Evolutionary conservation across 1,140 invertebrate genomes (phyloP).

Genomic region (Psilanteris sp.): DNA sequence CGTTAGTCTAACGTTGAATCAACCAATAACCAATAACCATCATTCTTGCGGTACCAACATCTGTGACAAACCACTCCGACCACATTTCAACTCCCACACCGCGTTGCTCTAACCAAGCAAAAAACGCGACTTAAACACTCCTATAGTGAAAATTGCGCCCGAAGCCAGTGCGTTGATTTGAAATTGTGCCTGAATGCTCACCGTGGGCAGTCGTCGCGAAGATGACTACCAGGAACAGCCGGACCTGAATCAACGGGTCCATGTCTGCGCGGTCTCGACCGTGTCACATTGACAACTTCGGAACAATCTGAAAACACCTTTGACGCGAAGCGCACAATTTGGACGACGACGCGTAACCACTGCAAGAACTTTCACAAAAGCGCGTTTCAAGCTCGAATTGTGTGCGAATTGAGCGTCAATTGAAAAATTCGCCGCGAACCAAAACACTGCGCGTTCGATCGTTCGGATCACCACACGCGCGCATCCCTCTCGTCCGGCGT

Average conservation of each 20-base stretch:
- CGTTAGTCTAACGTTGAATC: no score
- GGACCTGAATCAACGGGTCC: slow-evolving; percentile 68
- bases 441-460: slow-evolving; percentile 38
- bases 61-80: no score
- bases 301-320: slow-evolving; percentile 15
- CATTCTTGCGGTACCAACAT: no score
- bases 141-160: no score
- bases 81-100: no score
- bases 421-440: slow-evolving; percentile 1
- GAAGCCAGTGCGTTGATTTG: no score
- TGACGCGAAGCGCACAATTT: slow-evolving; percentile 26
- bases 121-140: no score
- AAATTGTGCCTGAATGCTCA: slow-evolving; percentile 11
- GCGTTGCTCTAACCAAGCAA: no score
- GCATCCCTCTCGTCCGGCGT: slow-evolving; percentile 47
- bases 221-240: slow-evolving; percentile 68
- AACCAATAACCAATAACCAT: no score
- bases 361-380: slow-evolving; percentile 57
- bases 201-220: slow-evolving; percentile 67
- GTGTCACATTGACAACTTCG: slow-evolving; percentile 68
- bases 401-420: slow-evolving; percentile 15
- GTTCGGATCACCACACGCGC: slow-evolving; percentile 43
- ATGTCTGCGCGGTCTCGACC: slow-evolving; percentile 63
- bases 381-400: slow-evolving; percentile 22
- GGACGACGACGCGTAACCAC: slow-evolving; percentile 57